Conservation (phyloP, 2,888 invertebrate genomes). For the Spilosoma lubricipeda region DNA sequence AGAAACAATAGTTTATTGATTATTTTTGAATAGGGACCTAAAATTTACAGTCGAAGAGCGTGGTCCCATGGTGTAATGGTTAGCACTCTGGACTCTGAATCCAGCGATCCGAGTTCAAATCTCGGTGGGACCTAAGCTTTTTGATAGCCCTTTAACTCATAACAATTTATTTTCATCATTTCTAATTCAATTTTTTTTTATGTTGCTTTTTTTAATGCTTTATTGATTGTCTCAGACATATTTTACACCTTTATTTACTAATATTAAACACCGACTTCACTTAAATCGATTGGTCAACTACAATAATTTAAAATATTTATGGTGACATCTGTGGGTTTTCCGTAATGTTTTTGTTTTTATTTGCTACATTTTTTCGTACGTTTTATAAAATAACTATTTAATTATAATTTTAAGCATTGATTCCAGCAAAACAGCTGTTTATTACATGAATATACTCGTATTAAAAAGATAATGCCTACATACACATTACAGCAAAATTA, state of each 20-base stretch:
- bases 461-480: too few species aligned
- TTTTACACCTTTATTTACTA: neutral
- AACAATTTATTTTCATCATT: neutral
- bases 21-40: neutral
- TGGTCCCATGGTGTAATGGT: slow-evolving; percentile 92
- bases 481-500: neutral
- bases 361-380: neutral
- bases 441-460: neutral
- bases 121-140: slow-evolving; percentile 89
- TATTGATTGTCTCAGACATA: neutral
- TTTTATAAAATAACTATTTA: neutral
- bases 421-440: too few species aligned
- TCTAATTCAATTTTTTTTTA: too few species aligned
- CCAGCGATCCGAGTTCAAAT: slow-evolving; percentile 93
- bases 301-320: neutral
- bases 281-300: neutral
- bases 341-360: neutral
- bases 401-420: neutral
- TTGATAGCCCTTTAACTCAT: slow-evolving; percentile 4
- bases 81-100: slow-evolving; percentile 93
- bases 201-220: too few species aligned
- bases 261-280: neutral
- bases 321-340: neutral
- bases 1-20: neutral
- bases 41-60: neutral